phyloP scores from a whole-genome alignment of 2,113 vertebrate species.

The Spermophilus dauricus region DNA sequence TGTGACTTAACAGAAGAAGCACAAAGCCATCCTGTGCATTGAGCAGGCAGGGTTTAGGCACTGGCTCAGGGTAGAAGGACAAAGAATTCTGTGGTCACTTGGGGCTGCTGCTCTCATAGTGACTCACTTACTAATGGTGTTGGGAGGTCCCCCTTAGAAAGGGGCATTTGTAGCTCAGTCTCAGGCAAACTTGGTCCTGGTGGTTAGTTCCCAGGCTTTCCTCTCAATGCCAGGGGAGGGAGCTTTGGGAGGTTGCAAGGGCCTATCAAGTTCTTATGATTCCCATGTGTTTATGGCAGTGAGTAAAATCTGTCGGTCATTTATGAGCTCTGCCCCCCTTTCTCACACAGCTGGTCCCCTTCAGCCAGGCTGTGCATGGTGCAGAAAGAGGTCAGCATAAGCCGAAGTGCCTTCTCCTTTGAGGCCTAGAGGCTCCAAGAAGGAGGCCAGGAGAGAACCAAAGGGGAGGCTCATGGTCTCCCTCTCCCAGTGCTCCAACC shows the following conservation, averaged over 20 bases:
- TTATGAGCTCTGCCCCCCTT: conserved; percentile 1
- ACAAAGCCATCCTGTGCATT: not conserved
- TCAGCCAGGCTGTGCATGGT: not conserved
- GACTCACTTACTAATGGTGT: not conserved
- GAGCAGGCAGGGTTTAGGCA: not conserved
- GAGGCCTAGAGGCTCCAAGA: not conserved
- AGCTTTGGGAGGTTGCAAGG: not conserved
- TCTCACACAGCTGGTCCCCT: conserved; percentile 7
- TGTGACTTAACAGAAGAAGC: not conserved
- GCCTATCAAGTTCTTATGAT: conserved; percentile 50
- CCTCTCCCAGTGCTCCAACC: not conserved
- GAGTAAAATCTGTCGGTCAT: conserved; percentile 36
- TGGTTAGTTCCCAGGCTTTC: not conserved
- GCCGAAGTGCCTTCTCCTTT: not conserved
- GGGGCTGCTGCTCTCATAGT: not conserved
- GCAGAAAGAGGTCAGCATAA: not conserved
- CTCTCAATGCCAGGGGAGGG: not conserved
- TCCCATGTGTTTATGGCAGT: conserved; percentile 47
- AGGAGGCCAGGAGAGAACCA: not conserved
- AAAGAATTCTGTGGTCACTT: conserved; percentile 17
- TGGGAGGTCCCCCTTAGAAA: not conserved
- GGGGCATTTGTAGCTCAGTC: not conserved
- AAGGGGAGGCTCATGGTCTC: not conserved
- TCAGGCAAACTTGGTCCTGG: not conserved
- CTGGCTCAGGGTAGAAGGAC: not conserved